Base-by-base conservation (phyloP, 2,888 invertebrate genomes). In the Adineta ricciae region DNA sequence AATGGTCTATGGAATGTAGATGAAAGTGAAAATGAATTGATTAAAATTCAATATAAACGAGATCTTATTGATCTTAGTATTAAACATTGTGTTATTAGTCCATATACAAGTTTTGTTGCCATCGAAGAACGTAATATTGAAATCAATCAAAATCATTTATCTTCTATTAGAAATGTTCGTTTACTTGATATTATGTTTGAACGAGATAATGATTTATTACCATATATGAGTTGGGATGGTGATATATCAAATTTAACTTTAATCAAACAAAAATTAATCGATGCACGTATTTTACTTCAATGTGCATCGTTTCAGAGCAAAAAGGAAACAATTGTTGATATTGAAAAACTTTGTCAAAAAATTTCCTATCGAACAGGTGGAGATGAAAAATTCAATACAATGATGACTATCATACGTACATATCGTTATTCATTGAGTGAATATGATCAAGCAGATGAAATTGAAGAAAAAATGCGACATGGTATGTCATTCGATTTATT, bases 91-190 rank as follows among this genome's bases (percentile, higher is more conserved):
- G 89, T 90, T 84, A 89, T 90, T 11, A 90, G 89, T 8, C 88
- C 89, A 87, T 89, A 90, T 86, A 90, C 90, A 19, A 90, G 90
- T 86, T 90, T 90, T 88, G 88, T 90, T 64, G 90, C 90, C 83
- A 88, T 90, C 32, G 90, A 90, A 86, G 88, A 90, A 86, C 87
- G 90, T 86, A 52, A 52, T 16, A 50, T 50, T 50, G 3, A 9
- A 19, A 16, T 50, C n/a, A n/a, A n/a, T n/a, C n/a, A n/a, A n/a
- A n/a, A n/a, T n/a, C n/a, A n/a, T n/a, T n/a, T n/a, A n/a, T n/a
- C n/a, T n/a, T n/a, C n/a, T n/a, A n/a, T n/a, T n/a, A n/a, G n/a
- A n/a, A n/a, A n/a, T 38, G 41, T 41, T 78, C 38, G 41, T 24
- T 41, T 78, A 41, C 41, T 78, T 11, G 78, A 78, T 41, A n/a